Evolutionary conservation across 2,888 invertebrate species (phyloP).

Genomic region (Aricia artaxerxes): DNA sequence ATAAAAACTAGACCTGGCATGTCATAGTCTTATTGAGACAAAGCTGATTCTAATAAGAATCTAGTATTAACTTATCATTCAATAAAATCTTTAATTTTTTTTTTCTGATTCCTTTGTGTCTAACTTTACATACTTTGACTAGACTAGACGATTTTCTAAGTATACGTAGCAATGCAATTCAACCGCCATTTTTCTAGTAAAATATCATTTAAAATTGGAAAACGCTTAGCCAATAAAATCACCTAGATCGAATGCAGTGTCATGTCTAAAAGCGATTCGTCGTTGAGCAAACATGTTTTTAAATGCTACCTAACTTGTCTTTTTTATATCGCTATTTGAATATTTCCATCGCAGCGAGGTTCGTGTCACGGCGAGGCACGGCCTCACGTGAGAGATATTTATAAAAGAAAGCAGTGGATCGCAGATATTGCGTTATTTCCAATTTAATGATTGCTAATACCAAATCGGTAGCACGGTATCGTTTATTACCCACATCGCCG

Average conservation of each 20-base stretch:
- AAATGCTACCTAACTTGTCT: conserved; percentile 81
- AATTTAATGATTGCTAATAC: conserved; percentile 80
- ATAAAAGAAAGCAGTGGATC: conserved; percentile 78
- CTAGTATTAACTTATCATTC: background rate
- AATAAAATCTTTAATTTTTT: background rate
- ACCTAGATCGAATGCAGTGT: conserved; percentile 45
- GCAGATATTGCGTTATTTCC: conserved; percentile 78
- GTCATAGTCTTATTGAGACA: background rate
- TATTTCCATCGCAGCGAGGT: conserved; percentile 77
- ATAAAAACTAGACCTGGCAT: background rate
- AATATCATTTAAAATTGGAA: conserved; percentile 1
- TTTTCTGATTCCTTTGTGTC: too few relatives aligned
- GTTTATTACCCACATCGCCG: conserved; percentile 36
- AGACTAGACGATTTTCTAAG: background rate
- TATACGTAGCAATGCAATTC: background rate
- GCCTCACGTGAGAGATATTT: conserved; percentile 79
- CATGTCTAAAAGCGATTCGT: conserved; percentile 78
- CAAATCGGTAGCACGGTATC: conserved; percentile 62
- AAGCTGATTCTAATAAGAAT: background rate
- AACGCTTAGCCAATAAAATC: conserved; percentile 13
- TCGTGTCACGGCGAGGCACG: conserved; percentile 78
- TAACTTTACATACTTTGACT: background rate
- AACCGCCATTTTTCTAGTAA: background rate
- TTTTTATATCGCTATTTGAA: conserved; percentile 80
- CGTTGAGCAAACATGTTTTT: conserved; percentile 79